A percentile compares a stretch with the other conserved stretches of the same genome.
Evolutionary conservation across 2,797 vertebrate genomes (phyloP).

Genomic region (Columba guinea): DNA sequence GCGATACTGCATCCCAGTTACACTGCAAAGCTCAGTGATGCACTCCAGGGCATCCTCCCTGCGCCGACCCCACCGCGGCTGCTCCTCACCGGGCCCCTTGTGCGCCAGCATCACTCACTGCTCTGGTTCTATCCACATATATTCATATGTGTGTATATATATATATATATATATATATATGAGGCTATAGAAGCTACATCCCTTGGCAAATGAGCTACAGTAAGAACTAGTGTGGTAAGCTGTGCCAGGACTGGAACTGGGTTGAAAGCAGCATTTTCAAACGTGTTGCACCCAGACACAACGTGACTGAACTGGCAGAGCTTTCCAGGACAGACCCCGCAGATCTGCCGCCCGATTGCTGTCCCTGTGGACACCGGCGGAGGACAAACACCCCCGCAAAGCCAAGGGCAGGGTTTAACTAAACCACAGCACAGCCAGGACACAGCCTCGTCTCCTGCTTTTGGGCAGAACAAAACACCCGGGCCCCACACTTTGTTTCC

Average conservation of each 20-base stretch:
- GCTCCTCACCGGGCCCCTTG: not conserved
- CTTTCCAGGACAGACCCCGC: not conserved
- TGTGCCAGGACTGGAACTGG: not conserved
- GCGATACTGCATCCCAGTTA: rapidly evolving
- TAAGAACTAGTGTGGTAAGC: rapidly evolving
- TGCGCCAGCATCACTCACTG: not conserved
- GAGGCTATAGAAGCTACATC: not conserved
- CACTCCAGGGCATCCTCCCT: not conserved
- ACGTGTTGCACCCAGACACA: rapidly evolving
- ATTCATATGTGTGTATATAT: rapidly evolving
- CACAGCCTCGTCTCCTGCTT: not conserved
- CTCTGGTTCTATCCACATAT: not conserved
- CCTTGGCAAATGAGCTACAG: rapidly evolving
- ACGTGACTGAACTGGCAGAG: rapidly evolving
- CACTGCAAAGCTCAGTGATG: not conserved
- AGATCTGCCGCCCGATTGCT: rapidly evolving
- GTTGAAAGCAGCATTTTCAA: not conserved
- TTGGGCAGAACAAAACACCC: rapidly evolving
- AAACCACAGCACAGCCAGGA: no score
- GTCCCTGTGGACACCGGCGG: not conserved
- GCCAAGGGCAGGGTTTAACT: not conserved
- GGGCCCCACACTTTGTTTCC: not conserved
- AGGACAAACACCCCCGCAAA: not conserved
- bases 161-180: rapidly evolving
- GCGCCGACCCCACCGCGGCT: not conserved